Evolutionary conservation across 2,888 invertebrate species (phyloP), one percentile per base, ranked within the genome.

Genomic region (Torymus aiolomorphi): DNA sequence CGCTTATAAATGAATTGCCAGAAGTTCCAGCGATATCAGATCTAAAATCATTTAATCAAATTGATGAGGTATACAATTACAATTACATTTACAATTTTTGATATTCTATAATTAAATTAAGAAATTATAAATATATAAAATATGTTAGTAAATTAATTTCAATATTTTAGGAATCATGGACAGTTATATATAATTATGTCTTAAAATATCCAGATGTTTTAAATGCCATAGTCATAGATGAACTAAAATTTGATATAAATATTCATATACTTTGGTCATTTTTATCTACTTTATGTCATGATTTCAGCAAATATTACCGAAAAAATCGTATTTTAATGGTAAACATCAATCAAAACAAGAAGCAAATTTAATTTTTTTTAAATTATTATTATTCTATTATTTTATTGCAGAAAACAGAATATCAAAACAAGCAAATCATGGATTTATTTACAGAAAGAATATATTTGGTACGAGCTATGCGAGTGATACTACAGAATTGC

Each of bases 231-330:
- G 85, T 94, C 90, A 92, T 71, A 91, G 80, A 88, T 92, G 24
- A 88, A 89, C 76, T 84, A 13, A 87, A 87, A 14, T 93, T 93
- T 63, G 92, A 92, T 62, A 92, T 94, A 79, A 91, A 93, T 80
- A 92, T 94, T 0, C 95, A 96, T 85, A 89, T 92, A 63, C 89
- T 96, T 57, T 93, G 95, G 82, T 91, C 91, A 78, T 95, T 93
- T 87, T 90, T 96, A 10, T 92, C 92, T 80, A 92, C 92, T 11
- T 91, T 96, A 88, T 94, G 94, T 24, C 91, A 93, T 59, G 88
- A 92, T 10, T 94, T 96, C 86, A 96, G 96, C 88, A 92, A 93
- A 74, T 96, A 96, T 87, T 96, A 96, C 86, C 92, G 95, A 82
- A 92, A 93, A 87, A 92, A 93, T 54, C 92, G 94, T 84, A 93